A percentile compares a stretch with the other conserved stretches of the same genome.
Evolutionary conservation across 2,113 vertebrate species (phyloP).

Genomic region (Butorides virescens): DNA sequence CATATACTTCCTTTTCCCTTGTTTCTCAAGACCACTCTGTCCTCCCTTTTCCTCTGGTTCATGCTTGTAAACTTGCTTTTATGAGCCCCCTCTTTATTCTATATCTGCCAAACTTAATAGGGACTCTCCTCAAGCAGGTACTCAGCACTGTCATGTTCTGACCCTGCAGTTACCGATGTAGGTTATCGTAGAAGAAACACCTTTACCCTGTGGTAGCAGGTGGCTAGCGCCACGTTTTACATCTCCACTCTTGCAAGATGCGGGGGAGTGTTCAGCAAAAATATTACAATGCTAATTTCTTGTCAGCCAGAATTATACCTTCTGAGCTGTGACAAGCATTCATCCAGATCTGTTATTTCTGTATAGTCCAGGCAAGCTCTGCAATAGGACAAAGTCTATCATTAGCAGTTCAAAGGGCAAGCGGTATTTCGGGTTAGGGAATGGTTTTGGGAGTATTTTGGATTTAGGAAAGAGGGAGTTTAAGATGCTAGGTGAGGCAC

Average conservation of each 20-base stretch:
- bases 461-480: background rate
- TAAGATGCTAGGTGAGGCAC: background rate
- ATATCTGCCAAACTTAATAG: accelerated
- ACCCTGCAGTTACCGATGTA: accelerated
- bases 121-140: background rate
- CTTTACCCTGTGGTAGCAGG: accelerated
- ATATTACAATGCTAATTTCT: background rate
- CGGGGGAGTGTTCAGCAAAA: background rate
- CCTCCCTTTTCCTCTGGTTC: background rate
- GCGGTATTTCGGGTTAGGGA: background rate
- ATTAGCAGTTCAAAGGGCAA: background rate
- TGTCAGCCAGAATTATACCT: background rate
- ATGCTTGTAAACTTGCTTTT: background rate
- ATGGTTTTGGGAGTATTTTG: background rate
- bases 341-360: background rate
- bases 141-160: accelerated
- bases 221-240: background rate
- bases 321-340: background rate
- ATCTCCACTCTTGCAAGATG: background rate
- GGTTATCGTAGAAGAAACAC: background rate
- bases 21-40: background rate
- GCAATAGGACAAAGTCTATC: background rate
- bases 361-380: background rate
- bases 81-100: background rate
- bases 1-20: background rate